These are phyloP conservation scores for Tor tambroides DNA, from an alignment of 2,113 vertebrate genomes.

Conservation along the genomic window DNA sequence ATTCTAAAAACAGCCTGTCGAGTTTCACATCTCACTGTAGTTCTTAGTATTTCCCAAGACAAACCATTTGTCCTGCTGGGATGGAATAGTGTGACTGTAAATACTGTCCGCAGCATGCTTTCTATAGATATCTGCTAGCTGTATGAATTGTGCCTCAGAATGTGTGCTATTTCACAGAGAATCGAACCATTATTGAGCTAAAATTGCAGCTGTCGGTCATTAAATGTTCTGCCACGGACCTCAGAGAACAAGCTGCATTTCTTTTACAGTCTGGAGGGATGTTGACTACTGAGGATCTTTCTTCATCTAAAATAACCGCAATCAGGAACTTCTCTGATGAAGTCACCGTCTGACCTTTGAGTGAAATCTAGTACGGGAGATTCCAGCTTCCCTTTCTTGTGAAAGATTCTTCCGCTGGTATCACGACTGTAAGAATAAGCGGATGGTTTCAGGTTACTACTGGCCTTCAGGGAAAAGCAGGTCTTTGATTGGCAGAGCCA, in stretches of 20 bases:
- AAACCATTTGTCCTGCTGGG: background rate
- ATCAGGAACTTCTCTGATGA: background rate
- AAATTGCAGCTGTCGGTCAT: background rate
- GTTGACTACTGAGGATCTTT: background rate
- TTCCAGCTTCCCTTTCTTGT: constrained; percentile 30
- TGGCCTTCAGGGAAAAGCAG: background rate
- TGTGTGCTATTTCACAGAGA: background rate
- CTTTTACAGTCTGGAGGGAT: background rate
- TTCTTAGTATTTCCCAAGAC: background rate
- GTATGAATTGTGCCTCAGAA: too few relatives aligned
- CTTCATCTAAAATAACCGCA: background rate
- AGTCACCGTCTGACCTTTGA: constrained; percentile 18
- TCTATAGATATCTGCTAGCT: background rate
- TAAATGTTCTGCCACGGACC: background rate
- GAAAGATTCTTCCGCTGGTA: background rate
- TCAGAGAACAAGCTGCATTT: background rate
- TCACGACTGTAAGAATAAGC: background rate
- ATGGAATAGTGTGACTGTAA: background rate
- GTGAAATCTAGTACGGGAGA: constrained; percentile 2
- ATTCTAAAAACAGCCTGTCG: constrained; percentile 11
- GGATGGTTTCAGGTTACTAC: background rate
- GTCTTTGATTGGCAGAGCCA: background rate
- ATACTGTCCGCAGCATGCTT: background rate
- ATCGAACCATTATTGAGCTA: background rate
- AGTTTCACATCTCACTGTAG: background rate